These are phyloP conservation scores for Lontra canadensis DNA, from an alignment of 2,113 vertebrate genomes.

Conservation along the genomic window DNA sequence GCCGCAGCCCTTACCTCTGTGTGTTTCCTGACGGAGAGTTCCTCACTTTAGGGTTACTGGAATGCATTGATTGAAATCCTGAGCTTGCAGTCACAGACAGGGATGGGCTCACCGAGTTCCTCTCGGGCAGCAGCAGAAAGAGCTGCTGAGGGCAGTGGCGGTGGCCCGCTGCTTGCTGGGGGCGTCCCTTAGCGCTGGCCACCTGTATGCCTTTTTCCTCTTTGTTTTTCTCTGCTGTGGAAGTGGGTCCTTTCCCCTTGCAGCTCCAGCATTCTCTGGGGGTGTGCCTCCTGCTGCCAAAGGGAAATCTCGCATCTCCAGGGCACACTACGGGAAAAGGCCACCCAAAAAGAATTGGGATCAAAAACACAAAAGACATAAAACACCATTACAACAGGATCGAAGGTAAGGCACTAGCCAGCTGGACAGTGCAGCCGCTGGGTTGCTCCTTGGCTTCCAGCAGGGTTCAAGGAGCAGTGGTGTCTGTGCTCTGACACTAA, in stretches of 20 bases:
- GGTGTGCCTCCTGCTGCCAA: slow-evolving; percentile 88
- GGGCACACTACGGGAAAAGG: slow-evolving; percentile 85
- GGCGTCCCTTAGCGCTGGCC: slow-evolving; percentile 83
- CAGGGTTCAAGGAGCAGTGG: neutral
- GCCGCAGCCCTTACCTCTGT: slow-evolving; percentile 87
- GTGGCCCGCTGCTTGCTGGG: slow-evolving; percentile 78
- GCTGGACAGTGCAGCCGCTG: neutral
- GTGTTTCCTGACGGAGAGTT: slow-evolving; percentile 93
- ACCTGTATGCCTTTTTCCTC: slow-evolving; percentile 88
- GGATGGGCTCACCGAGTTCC: slow-evolving; percentile 88
- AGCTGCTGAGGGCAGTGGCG: slow-evolving; percentile 80
- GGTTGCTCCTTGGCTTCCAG: neutral
- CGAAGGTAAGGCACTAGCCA: neutral
- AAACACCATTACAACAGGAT: slow-evolving; percentile 17
- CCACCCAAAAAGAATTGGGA: slow-evolving; percentile 43
- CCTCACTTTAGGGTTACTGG: slow-evolving; percentile 96
- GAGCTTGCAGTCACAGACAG: slow-evolving; percentile 86
- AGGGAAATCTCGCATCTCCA: slow-evolving; percentile 92
- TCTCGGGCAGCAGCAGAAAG: slow-evolving; percentile 79
- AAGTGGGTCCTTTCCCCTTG: slow-evolving; percentile 89
- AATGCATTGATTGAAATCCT: slow-evolving; percentile 96
- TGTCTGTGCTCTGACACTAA: neutral
- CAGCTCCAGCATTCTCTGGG: slow-evolving; percentile 93
- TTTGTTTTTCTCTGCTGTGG: slow-evolving; percentile 89
- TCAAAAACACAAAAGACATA: slow-evolving; percentile 57